Base-by-base conservation (phyloP, 2,113 vertebrate genomes). In the Caranx ignobilis region DNA sequence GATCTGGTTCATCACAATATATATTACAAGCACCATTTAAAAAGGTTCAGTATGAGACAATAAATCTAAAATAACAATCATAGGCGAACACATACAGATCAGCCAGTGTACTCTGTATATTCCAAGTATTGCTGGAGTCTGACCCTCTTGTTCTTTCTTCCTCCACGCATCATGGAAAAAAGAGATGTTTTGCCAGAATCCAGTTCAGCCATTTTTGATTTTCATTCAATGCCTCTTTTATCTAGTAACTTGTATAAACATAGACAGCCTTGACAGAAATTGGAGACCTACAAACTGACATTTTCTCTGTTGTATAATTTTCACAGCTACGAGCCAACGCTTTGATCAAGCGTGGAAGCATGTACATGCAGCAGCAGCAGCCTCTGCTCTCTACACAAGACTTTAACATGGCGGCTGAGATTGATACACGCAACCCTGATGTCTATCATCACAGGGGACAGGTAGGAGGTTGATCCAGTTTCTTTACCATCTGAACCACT, bases 301-400 rank as follows among this genome's bases (percentile, higher is more conserved):
- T 1, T 3, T 3, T 61, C 37, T 32, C 11, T 60, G 10, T 57
- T 0, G 10, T 64, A 0, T 43, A 2, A 2, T 41, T 39, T 48
- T 26, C 56, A 0, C 82, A 89, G 98, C 95, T 99, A 55, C 95
- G 94, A 81, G 98, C 98, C 77, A 99, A 99, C 32, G 98, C 97
- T 18, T 90, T 99, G 60, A 99, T 99, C 93, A 99, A 99, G 77
- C 95, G 98, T 57, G 98, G 98, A 35, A 99, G 98, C 79, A 99
- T 99, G 98, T 96, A 96, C 89, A 99, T 99, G 98, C 98, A 99
- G 79, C 98, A 99, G 89, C 98, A 99, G 93, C 97, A 97, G 55
- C 96, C 98, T 0, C 16, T 94, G 77, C 88, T 97, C 32, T 99
- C 98, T 6, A 99, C 98, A 15, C 96, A 98, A 72, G 98, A 99